phyloP scores from a whole-genome alignment of 2,888 invertebrate genomes.

The Eilema sororculum region DNA sequence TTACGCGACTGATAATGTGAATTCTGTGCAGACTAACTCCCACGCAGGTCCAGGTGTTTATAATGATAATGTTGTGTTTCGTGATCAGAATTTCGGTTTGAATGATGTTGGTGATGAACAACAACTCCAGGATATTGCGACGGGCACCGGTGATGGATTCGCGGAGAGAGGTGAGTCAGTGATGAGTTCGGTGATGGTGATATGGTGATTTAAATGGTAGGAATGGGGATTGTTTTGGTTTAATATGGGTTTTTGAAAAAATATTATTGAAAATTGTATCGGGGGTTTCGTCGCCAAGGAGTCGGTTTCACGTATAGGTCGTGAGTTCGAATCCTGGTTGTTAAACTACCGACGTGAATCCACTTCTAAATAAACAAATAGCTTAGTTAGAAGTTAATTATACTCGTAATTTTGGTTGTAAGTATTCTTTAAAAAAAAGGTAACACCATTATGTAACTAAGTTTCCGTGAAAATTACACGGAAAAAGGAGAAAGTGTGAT shows the following conservation, averaged over 20 bases:
- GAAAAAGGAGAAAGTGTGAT: not conserved
- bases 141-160: slow-evolving; percentile 83
- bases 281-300: not conserved
- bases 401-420: not conserved
- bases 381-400: not conserved
- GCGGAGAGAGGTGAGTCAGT: slow-evolving; percentile 89
- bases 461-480: slow-evolving; percentile 1
- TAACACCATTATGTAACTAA: not conserved
- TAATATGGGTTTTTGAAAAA: not conserved
- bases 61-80: slow-evolving; percentile 82
- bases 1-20: slow-evolving; percentile 74
- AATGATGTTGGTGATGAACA: slow-evolving; percentile 88
- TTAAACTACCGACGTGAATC: not conserved
- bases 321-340: not conserved
- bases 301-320: not conserved
- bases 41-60: slow-evolving; percentile 71
- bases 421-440: not conserved
- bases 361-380: not conserved
- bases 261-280: not conserved
- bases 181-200: not conserved
- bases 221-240: not conserved
- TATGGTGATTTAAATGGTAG: not conserved
- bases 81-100: slow-evolving; percentile 88
- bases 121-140: slow-evolving; percentile 88
- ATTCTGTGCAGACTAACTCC: slow-evolving; percentile 79